phyloP scores from a whole-genome alignment of 2,113 vertebrate genomes.

The Salvelinus alpinus region DNA sequence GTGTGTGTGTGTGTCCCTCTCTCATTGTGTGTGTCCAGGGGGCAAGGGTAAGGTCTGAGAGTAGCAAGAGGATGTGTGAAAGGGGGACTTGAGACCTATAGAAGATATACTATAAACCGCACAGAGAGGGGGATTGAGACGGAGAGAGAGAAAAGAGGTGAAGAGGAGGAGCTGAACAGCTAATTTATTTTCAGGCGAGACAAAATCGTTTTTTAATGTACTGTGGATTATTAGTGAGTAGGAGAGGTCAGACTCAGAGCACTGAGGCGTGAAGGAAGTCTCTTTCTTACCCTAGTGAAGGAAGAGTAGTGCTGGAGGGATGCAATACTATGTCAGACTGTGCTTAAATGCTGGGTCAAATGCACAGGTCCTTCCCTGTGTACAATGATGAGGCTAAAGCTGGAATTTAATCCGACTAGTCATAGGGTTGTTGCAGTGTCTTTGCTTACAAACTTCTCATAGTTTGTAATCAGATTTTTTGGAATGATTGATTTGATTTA shows the following conservation, averaged over 20 bases:
- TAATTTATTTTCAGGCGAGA: slow-evolving; percentile 28
- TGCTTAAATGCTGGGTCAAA: too few relatives aligned
- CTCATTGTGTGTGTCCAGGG: slow-evolving; percentile 12
- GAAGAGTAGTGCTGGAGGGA: not conserved
- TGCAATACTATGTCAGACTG: too few relatives aligned
- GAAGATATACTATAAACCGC: not conserved
- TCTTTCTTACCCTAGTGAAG: too few relatives aligned
- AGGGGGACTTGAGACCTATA: not conserved
- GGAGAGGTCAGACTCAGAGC: slow-evolving; percentile 28
- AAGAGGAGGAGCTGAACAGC: not conserved
- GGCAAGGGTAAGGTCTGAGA: not conserved
- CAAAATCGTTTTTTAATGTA: slow-evolving; percentile 54
- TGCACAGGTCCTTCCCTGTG: too few relatives aligned
- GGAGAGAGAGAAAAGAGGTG: not conserved
- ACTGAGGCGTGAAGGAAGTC: not conserved
- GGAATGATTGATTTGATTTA: too few relatives aligned
- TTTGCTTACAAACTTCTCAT: too few relatives aligned
- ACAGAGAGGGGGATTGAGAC: slow-evolving; percentile 7
- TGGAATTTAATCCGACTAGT: too few relatives aligned
- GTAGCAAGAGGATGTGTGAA: slow-evolving; percentile 4
- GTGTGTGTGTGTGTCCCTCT: slow-evolving; percentile 13
- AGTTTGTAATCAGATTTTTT: too few relatives aligned
- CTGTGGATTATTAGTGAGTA: slow-evolving; percentile 45
- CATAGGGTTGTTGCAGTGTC: too few relatives aligned
- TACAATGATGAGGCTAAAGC: too few relatives aligned